Evolutionary conservation across 1,140 invertebrate genomes (phyloP).

Genomic region (Calycopis cecrops): DNA sequence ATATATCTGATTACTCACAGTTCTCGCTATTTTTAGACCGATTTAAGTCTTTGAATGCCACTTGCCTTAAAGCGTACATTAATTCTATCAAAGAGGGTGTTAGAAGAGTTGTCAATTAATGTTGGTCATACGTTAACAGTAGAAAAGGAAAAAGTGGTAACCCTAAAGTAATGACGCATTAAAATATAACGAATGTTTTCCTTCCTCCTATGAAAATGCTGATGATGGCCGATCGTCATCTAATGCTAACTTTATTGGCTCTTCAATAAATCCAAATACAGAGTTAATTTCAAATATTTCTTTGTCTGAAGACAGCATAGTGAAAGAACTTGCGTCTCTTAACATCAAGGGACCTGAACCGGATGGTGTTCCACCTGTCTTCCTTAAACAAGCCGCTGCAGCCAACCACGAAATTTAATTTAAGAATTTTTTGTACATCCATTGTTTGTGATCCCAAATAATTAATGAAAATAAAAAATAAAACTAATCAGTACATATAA

Average conservation of each 20-base stretch:
- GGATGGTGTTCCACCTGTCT: background rate
- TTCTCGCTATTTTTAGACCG: background rate
- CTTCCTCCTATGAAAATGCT: conserved; percentile 7
- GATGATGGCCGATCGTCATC: conserved; percentile 1
- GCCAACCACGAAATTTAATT: too few relatives aligned
- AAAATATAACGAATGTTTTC: conserved; percentile 5
- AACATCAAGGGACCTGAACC: background rate
- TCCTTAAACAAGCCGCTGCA: background rate
- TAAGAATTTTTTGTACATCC: too few relatives aligned
- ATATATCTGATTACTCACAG: conserved; percentile 10
- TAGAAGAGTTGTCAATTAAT: background rate
- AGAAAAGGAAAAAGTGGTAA: too few relatives aligned
- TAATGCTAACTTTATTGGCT: background rate
- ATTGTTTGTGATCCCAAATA: too few relatives aligned
- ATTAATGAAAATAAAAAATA: too few relatives aligned
- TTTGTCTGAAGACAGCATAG: background rate
- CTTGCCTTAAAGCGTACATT: background rate
- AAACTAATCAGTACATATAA: background rate
- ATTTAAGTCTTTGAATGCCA: background rate
- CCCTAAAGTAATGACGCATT: background rate
- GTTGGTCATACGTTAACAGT: background rate
- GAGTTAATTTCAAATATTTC: background rate
- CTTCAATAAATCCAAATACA: background rate
- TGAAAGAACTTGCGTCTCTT: background rate
- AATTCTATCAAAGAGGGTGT: background rate